These are phyloP conservation scores for Mungos mungo DNA, from an alignment of 2,113 vertebrate genomes.

Conservation along the genomic window DNA sequence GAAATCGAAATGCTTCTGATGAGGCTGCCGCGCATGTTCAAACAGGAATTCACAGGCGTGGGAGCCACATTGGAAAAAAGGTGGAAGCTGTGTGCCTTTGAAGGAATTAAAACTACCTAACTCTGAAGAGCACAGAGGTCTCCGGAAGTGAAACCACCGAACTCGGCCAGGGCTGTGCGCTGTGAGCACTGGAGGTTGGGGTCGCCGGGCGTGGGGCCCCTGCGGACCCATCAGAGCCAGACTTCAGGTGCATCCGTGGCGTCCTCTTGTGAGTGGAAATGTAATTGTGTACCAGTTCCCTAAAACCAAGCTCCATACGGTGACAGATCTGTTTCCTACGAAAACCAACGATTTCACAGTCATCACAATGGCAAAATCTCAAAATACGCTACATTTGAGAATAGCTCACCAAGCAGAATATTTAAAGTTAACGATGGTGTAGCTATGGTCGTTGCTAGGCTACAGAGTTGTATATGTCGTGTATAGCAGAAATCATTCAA, in stretches of 20 bases:
- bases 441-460: conserved; percentile 73
- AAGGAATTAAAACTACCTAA: conserved; percentile 93
- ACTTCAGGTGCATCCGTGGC: conserved; percentile 85
- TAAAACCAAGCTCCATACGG: conserved; percentile 80
- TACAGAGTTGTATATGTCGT: conserved; percentile 80
- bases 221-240: conserved; percentile 77
- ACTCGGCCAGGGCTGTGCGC: conserved; percentile 71
- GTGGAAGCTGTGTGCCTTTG: conserved; percentile 98
- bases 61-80: conserved; percentile 97
- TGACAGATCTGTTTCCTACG: conserved; percentile 87
- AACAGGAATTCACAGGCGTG: conserved; percentile 97
- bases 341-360: conserved; percentile 84
- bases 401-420: conserved; percentile 82
- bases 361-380: conserved; percentile 78
- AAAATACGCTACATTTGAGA: conserved; percentile 79
- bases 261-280: conserved; percentile 87
- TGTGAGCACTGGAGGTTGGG: conserved; percentile 68
- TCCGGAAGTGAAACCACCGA: conserved; percentile 69
- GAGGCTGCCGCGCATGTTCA: conserved; percentile 94
- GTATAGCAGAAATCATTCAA: conserved; percentile 82
- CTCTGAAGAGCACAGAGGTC: conserved; percentile 73
- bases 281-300: conserved; percentile 86
- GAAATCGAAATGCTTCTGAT: conserved; percentile 95
- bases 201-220: conserved; percentile 68
- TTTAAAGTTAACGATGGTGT: conserved; percentile 73